These are phyloP conservation scores for Amphiduros pacificus DNA, from an alignment of 2,888 invertebrate species.

Conservation along the genomic window DNA sequence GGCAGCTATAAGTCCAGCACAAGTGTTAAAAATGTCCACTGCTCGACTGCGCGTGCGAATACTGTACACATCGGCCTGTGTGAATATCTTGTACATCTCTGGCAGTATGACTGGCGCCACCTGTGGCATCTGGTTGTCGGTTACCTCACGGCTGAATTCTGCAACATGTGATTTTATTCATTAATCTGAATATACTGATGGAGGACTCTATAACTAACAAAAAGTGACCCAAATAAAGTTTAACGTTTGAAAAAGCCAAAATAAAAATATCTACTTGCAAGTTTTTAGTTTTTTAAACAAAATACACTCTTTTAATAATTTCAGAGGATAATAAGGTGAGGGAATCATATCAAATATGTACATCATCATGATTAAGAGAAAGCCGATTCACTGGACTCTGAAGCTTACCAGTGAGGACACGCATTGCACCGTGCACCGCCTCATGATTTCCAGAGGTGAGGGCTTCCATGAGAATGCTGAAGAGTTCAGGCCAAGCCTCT, in stretches of 20 bases:
- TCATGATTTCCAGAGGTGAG: constrained; percentile 63
- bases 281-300: too few species aligned
- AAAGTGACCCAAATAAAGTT: too few species aligned
- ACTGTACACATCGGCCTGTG: constrained; percentile 65
- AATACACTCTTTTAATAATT: too few species aligned
- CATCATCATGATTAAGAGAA: too few species aligned
- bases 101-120: constrained; percentile 72
- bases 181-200: too few species aligned
- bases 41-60: constrained; percentile 69
- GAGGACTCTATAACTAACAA: too few species aligned
- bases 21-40: constrained; percentile 70
- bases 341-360: too few species aligned
- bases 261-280: too few species aligned
- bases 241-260: too few species aligned
- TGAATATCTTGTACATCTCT: constrained; percentile 72
- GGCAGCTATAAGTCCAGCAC: constrained; percentile 65
- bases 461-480: constrained; percentile 70
- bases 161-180: too few species aligned
- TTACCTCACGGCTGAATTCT: constrained; percentile 71
- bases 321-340: too few species aligned
- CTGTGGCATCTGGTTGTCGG: constrained; percentile 68
- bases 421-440: constrained; percentile 73
- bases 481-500: constrained; percentile 71
- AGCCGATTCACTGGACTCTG: neutral
- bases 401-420: constrained; percentile 66